Base-by-base conservation (phyloP, 2,797 vertebrate species). In the Arrhamphus sclerolepis region DNA sequence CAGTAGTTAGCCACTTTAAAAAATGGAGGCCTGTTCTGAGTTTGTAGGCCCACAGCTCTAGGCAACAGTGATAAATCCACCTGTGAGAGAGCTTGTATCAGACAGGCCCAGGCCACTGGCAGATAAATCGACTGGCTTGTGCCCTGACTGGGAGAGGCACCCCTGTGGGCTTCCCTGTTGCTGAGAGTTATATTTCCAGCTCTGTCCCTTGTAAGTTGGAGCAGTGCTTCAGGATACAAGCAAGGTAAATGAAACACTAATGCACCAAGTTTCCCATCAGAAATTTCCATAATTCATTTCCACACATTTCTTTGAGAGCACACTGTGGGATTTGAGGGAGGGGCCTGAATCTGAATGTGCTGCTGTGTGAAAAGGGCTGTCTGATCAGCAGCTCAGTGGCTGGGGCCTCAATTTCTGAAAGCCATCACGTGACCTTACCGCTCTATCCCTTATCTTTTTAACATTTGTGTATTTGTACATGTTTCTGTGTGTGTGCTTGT, bases 211-310 rank as follows among this genome's bases (percentile, higher is more conserved):
- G 69, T 79, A 91, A 87, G 83, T 86, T 86, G 88, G 81, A 89
- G 85, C 87, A 77, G 81, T 58, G 87, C 92, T 91, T 84, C 86
- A 82, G 92, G 92, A 91, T 72, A 90, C 72, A 56, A 77, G 71
- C 67, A 47, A 83, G 82, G 91, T 91, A 93, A 94, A 93, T 91
- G 92, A 93, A 92, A 92, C 88, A 89, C 89, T 89, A 90, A 92
- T 91, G 88, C 89, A 87, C 88, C 84, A 77, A 89, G 89, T 92
- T 94, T 90, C 89, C 91, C 91, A 93, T 93, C 91, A 92, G 81
- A 92, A 93, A 93, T 93, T 92, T 93, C 89, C 93, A 94, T 94
- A 94, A 94, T 94, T 94, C 91, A 94, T 94, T 93, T 94, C 84
- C 89, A 91, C 82, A 85, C 89, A 80, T 92, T 92, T 92, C 85